Conservation (phyloP, 1,140 invertebrate species). For the Ceratina japonica region DNA sequence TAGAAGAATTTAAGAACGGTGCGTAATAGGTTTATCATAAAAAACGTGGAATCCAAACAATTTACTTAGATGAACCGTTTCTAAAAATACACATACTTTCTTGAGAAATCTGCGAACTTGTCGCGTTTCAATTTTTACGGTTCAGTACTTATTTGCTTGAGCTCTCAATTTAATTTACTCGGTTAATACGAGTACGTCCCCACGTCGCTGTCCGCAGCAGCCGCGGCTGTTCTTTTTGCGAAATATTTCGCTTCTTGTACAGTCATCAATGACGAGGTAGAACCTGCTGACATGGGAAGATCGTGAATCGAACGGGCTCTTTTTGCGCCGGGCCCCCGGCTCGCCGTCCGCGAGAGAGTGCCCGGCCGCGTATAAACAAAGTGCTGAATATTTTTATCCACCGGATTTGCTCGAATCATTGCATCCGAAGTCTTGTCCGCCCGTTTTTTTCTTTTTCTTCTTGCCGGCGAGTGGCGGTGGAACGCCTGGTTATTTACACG, state of each 20-base stretch:
- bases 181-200: background rate
- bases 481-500: background rate
- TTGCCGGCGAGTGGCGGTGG: background rate
- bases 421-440: background rate
- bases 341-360: background rate
- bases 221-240: background rate
- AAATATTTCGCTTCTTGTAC: slow-evolving; percentile 4
- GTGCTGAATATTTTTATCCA: background rate
- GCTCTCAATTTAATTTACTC: background rate
- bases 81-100: too few relatives aligned
- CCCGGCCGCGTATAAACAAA: background rate
- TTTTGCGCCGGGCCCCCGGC: background rate
- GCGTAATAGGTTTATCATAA: too few relatives aligned
- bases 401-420: background rate
- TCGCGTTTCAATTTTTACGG: background rate
- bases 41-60: too few relatives aligned
- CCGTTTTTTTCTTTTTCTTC: background rate
- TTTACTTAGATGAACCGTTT: too few relatives aligned
- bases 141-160: background rate
- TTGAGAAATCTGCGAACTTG: background rate
- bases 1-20: too few relatives aligned
- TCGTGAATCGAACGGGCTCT: background rate
- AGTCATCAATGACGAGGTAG: background rate
- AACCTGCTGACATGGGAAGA: background rate
- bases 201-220: too few relatives aligned